Base-by-base conservation (phyloP, 2,888 invertebrate genomes). In the Lacanobia wlatinum region DNA sequence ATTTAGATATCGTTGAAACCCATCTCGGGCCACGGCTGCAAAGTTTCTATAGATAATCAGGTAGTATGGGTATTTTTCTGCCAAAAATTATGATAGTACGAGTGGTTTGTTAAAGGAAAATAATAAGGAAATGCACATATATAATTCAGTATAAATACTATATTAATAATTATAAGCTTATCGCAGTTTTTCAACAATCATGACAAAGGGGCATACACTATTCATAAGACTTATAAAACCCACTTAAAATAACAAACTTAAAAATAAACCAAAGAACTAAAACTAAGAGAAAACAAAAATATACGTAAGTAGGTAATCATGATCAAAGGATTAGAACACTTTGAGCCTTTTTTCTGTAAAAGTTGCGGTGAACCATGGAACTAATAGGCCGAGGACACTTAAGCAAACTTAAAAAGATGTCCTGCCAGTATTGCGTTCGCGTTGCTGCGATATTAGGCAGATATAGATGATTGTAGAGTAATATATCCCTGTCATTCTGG, bases 241-340 rank as follows among this genome's bases (percentile, higher is more conserved):
- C 6, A n/a, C 34, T 38, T 58, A 58, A n/a, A 38, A 40, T 40
- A 58, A 38, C 58, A 58, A 58, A n/a, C 12, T 58, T 58, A 40
- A 21, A 50, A 21, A 59, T 12, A 21, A 59, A 59, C 28, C 1
- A 40, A 40, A 40, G 0, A 58, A 38, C 12, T 38, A n/a, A 21
- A 40, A n/a, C 1, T 21, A 21, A 40, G 14, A 40, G 7, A n/a
- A 40, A 43, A 40, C 21, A 21, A 21, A 59, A 16, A 55, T 16
- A 38, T 16, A 43, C 43, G 43, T 38, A n/a, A 18, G 5, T 21
- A n/a, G 1, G 6, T 38, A 38, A 58, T 6, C 34, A 59, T 40
- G 6, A 58, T 40, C 7, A 38, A 40, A 18, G 18, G 8, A 1
- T 40, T 50, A 6, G n/a, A 12, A n/a, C 9, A 12, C 34, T 34